A percentile compares a stretch with the other conserved stretches of the same genome.
These are phyloP conservation scores for Hydractinia symbiolongicarpus DNA, from an alignment of 30 jellyfish, hydroid and myxozoan genomes.

Conservation along the genomic window DNA sequence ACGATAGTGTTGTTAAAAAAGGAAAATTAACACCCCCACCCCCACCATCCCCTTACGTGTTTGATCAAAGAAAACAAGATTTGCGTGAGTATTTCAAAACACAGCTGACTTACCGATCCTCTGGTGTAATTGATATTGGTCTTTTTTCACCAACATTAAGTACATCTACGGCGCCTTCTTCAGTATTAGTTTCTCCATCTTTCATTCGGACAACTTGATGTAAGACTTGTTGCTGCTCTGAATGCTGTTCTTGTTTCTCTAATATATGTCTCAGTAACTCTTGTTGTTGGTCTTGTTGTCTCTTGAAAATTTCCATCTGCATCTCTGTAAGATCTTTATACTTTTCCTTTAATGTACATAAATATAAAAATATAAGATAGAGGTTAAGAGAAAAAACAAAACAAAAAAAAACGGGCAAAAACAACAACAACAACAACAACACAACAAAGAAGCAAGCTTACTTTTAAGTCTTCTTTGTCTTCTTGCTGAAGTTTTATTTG, in stretches of 20 bases:
- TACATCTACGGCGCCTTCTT: neutral
- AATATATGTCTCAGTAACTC: conserved; percentile 32
- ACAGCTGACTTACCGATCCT: too few relatives aligned
- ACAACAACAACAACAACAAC: neutral
- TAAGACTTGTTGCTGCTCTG: neutral
- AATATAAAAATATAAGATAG: neutral
- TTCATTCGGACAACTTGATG: neutral
- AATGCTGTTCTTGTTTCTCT: conserved; percentile 56
- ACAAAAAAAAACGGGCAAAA: neutral
- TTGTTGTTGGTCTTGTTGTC: conserved; percentile 46
- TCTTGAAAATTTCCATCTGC: conserved; percentile 11
- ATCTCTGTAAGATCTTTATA: neutral
- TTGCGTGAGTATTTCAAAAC: too few relatives aligned
- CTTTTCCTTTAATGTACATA: neutral
- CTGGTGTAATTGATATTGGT: too few relatives aligned
- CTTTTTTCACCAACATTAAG: too few relatives aligned
- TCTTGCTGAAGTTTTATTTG: conserved; percentile 9
- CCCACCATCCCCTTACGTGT: too few relatives aligned
- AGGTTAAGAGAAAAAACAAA: neutral
- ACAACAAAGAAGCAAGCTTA: neutral
- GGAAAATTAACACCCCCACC: too few relatives aligned
- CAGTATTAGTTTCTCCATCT: conserved; percentile 16
- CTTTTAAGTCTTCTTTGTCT: conserved; percentile 2
- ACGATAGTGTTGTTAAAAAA: too few relatives aligned
- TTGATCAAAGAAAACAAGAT: too few relatives aligned